A percentile compares a stretch with the other conserved stretches of the same genome.
Evolutionary conservation across 2,888 invertebrate genomes (phyloP).

Genomic region (Eumerus sabulonum): DNA sequence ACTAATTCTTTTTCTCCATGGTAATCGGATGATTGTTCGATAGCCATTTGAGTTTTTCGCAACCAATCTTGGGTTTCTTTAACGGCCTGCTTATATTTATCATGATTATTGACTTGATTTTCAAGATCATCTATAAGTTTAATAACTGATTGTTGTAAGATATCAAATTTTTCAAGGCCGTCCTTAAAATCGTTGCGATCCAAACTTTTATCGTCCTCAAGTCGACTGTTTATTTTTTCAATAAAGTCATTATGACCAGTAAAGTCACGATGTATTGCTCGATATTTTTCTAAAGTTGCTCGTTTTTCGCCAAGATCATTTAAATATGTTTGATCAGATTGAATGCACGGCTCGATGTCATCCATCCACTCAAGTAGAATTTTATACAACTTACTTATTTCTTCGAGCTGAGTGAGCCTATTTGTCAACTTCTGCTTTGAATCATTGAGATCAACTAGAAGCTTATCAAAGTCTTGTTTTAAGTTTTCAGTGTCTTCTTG

Average conservation of each 20-base stretch:
- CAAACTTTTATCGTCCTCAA: slow-evolving; percentile 85
- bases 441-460: slow-evolving; percentile 89
- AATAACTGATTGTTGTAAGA: slow-evolving; percentile 83
- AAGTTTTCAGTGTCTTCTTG: slow-evolving; percentile 94
- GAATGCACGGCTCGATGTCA: slow-evolving; percentile 91
- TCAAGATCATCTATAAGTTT: slow-evolving; percentile 87
- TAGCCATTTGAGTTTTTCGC: slow-evolving; percentile 87
- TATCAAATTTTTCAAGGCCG: slow-evolving; percentile 86
- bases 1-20: slow-evolving; percentile 92
- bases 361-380: slow-evolving; percentile 92
- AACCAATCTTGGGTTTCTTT: slow-evolving; percentile 93
- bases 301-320: slow-evolving; percentile 95
- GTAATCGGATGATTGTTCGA: slow-evolving; percentile 91
- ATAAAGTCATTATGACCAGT: slow-evolving; percentile 88
- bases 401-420: slow-evolving; percentile 89
- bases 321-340: slow-evolving; percentile 84
- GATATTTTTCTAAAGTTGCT: slow-evolving; percentile 92
- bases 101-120: slow-evolving; percentile 91
- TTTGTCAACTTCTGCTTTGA: slow-evolving; percentile 87
- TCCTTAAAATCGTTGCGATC: slow-evolving; percentile 85
- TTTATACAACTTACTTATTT: slow-evolving; percentile 90
- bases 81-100: slow-evolving; percentile 90
- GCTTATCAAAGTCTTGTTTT: slow-evolving; percentile 93
- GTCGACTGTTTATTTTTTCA: slow-evolving; percentile 86
- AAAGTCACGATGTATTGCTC: slow-evolving; percentile 89